Base-by-base conservation (phyloP, 2,797 vertebrate species). In the Setipinna tenuifilis region DNA sequence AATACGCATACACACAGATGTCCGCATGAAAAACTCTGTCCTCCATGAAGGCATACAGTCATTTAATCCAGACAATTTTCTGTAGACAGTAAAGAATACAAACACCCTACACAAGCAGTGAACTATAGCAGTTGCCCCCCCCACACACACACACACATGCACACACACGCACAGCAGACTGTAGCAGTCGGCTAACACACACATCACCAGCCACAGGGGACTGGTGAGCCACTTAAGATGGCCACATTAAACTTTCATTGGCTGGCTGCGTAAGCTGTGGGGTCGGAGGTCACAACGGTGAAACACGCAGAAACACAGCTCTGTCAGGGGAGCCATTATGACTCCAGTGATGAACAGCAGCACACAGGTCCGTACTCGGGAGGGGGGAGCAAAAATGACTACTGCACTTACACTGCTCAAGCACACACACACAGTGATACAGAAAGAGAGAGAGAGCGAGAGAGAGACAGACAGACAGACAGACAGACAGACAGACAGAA, bases 231-330 rank as follows among this genome's bases (percentile, higher is more conserved):
- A 35, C 14, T 71, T 35, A 35, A 71, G 65, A 71, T 28, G 65
- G 65, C 65, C 14, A 2, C 65, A 71, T 71, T 31, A 71, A 71
- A 71, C 14, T 71, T 71, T 71, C 28, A 71, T 71, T 71, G 65
- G 65, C 65, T 71, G 28, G 28, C 65, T 71, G 65, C 16, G 65
- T 28, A 35, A 35, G 65, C 65, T 31, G 65, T 12, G 65, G 89
- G 89, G 88, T 86, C 90, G 91, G 87, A 93, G 94, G 94, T 95
- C 93, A 94, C 90, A 91, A 89, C 88, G 87, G 91, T 90, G 88
- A 91, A 90, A 93, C 89, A 86, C 90, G 93, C 91, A 89, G 93
- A 93, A 93, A 93, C 92, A 91, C 90, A 88, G 92, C 91, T 93
- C 91, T 92, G 90, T 93, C 92, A 90, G 89, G 91, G 89, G 91